Conservation (phyloP, 2,113 vertebrate genomes). For the Aegotheles bennettii region DNA sequence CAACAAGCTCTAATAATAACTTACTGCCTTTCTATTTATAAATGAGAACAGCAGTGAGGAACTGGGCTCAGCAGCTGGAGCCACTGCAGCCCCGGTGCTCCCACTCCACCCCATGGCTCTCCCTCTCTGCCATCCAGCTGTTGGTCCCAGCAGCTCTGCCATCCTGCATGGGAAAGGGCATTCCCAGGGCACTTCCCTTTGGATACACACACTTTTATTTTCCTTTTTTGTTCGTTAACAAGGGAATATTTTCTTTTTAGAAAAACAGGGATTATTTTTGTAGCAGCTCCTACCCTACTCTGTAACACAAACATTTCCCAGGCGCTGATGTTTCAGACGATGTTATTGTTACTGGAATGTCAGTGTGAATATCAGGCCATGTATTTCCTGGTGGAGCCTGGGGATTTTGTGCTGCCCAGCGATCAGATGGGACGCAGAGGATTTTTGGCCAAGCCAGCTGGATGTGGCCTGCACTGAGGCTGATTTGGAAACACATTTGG, state of each 20-base stretch:
- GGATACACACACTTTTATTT: neutral
- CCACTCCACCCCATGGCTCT: accelerated
- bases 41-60: neutral
- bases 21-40: neutral
- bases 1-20: neutral
- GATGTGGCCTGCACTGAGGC: accelerated
- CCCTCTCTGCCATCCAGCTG: accelerated
- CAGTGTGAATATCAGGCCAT: neutral
- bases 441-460: neutral
- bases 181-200: neutral
- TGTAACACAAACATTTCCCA: neutral
- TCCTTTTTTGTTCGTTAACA: neutral
- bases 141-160: neutral
- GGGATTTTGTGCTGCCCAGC: neutral
- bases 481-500: neutral
- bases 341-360: neutral
- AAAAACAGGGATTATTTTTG: neutral
- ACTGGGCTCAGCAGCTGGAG: accelerated
- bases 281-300: neutral
- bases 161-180: neutral
- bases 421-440: neutral
- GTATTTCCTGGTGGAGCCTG: neutral
- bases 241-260: neutral
- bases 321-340: accelerated
- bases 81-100: accelerated